Base-by-base conservation (phyloP, 2,888 invertebrate species). In the Acrobasis consociella region DNA sequence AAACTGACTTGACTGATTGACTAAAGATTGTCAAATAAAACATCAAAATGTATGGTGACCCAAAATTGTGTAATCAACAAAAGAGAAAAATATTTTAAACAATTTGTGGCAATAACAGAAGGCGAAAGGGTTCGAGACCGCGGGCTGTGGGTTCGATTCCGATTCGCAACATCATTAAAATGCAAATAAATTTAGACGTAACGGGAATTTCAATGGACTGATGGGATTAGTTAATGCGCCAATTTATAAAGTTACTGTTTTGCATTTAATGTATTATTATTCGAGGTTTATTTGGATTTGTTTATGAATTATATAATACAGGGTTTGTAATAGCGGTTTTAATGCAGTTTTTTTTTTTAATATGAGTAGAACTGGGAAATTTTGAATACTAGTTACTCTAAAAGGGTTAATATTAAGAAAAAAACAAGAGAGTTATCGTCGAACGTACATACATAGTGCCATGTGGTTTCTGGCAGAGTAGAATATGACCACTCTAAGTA, bases 141-240 rank as follows among this genome's bases (percentile, higher is more conserved):
- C 11, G 17, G 42, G 61, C 53, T 13, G 42, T 46, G 51, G 64
- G 69, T 72, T 77, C 69, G 74, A 76, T 75, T 75, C 71, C 72
- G 70, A 72, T 73, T 73, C 72, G 71, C 71, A 69, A 69, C 72
- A 67, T 76, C 74, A 73, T 83, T 78, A 78, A 77, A 79, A 83
- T 82, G 81, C 75, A 78, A 83, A 82, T 83, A 67, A 62, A 62
- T 62, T 37, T 52, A 62, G 62, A 62, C 60, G 64, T 55, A 38
- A 62, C 55, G 52, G 59, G 63, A 65, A 61, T 63, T 52, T 51
- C 51, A 62, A 61, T 65, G 62, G 17, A 3, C 16, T 16, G 63
- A 56, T 52, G 58, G 46, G 51, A 51, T 50, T 58, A 39, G 60
- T 60, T 67, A 64, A 65, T 58, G 62, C 60, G 59, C 62, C 62